Conservation (phyloP, 2,113 vertebrate species). For the Clarias batrachus region DNA sequence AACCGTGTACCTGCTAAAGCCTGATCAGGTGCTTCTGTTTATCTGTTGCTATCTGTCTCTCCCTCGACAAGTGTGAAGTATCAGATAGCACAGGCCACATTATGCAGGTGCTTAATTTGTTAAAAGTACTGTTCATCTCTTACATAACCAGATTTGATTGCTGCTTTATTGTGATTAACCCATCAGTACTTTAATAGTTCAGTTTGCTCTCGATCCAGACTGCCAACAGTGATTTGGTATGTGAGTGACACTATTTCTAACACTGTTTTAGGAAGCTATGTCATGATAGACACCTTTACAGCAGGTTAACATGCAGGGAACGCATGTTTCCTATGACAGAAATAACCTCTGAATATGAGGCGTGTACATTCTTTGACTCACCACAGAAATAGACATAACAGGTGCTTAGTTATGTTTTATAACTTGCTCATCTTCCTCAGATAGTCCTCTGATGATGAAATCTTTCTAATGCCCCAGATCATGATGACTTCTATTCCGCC, state of each 20-base stretch:
- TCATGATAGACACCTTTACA: not conserved
- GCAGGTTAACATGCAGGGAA: not conserved
- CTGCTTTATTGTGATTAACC: not conserved
- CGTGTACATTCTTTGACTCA: not conserved
- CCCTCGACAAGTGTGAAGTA: constrained; percentile 18
- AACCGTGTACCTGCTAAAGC: not conserved
- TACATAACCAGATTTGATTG: constrained; percentile 18
- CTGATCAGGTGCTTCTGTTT: constrained; percentile 6
- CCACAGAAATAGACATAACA: constrained; percentile 6
- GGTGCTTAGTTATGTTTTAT: not conserved
- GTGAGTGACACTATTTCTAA: not conserved
- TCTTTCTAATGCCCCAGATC: not conserved
- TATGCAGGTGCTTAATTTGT: constrained; percentile 28
- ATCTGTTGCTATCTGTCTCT: constrained; percentile 36
- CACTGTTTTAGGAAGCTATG: not conserved
- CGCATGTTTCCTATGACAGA: constrained; percentile 1
- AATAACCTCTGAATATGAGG: not conserved
- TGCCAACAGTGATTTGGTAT: not conserved
- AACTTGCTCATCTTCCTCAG: not conserved
- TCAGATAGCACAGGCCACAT: constrained; percentile 32
- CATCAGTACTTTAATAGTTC: not conserved
- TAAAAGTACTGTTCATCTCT: constrained; percentile 12
- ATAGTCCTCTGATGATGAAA: not conserved
- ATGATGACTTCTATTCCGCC: not conserved
- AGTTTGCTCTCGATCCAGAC: not conserved